Base-by-base conservation (phyloP, 2,797 vertebrate genomes). In the Gadopsis bispinosus region DNA sequence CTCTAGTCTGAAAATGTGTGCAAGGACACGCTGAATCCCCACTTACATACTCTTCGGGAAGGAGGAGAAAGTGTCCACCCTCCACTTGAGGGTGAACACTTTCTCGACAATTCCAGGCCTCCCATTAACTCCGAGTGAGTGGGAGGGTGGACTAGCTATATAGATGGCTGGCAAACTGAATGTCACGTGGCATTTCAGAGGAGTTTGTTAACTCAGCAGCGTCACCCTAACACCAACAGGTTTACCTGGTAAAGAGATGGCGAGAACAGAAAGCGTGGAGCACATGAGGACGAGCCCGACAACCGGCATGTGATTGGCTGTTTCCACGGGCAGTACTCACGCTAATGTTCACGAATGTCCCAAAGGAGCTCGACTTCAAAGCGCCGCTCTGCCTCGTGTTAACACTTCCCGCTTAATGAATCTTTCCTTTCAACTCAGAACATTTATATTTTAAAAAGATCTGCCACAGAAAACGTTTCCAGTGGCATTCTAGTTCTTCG, bases 261-360 rank as follows among this genome's bases (percentile, higher is more conserved):
- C 56, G 73, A 59, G 69, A 77, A 48, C 65, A 20, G 20, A 6
- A 45, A 61, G 45, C 50, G 13, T 14, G 17, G 71, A 50, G 53
- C 43, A n/a, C 45, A 31, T 1, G 16, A 60, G 58, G 51, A 35
- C 37, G 65, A 64, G 55, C 45, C 70, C 50, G 58, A 51, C 22
- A 69, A 66, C 4, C 35, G 1, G 62, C 63, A 55, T 73, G 80
- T 62, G 83, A 78, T 3, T 13, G 51, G 31, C 53, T 26, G 67
- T 62, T 71, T 72, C 60, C 61, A 48, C 2, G 64, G 65, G 63
- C 73, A 47, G 29, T 0, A 13, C 17, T 79, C 54, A 33, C 1
- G 9, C 66, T 67, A 64, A 86, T 69, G 83, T 81, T 70, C 26
- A 29, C 60, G 66, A 80, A 65, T 41, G 73, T 82, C 82, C 80